Conservation (phyloP, 2,888 invertebrate species). For the Amphipoea lucens region DNA sequence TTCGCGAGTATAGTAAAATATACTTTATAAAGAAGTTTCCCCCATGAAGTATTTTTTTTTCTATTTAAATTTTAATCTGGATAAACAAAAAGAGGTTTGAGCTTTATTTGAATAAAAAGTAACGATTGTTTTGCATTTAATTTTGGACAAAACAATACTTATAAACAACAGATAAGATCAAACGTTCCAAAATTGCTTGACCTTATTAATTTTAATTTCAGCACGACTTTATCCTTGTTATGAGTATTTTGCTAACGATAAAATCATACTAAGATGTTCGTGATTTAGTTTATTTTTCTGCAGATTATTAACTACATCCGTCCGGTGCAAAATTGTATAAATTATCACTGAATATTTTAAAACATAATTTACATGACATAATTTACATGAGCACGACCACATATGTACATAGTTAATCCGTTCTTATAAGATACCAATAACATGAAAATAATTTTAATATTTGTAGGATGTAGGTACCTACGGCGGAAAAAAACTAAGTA, state of each 20-base stretch:
- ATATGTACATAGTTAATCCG: neutral
- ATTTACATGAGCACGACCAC: conserved; percentile 29
- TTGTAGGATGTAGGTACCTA: neutral
- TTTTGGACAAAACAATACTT: neutral
- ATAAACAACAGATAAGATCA: neutral
- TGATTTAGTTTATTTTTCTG: conserved; percentile 37
- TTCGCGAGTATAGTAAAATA: too few relatives aligned
- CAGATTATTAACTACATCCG: conserved; percentile 41
- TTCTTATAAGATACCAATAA: conserved; percentile 24
- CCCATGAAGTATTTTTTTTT: too few relatives aligned
- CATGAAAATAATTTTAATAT: conserved; percentile 1
- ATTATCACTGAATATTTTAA: conserved; percentile 43
- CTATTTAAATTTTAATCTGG: neutral
- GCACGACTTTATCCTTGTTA: conserved; percentile 9
- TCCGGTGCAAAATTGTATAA: conserved; percentile 43
- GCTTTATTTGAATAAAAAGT: neutral
- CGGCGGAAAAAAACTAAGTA: neutral
- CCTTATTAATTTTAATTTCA: conserved; percentile 23
- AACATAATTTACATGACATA: conserved; percentile 31
- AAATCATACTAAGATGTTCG: conserved; percentile 35
- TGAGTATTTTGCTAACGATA: conserved; percentile 12
- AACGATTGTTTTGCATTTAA: neutral
- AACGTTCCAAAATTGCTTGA: neutral
- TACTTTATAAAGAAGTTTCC: too few relatives aligned
- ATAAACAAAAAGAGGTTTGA: neutral